Conservation (phyloP, 2,888 invertebrate genomes). For the Hypercompe scribonia region DNA sequence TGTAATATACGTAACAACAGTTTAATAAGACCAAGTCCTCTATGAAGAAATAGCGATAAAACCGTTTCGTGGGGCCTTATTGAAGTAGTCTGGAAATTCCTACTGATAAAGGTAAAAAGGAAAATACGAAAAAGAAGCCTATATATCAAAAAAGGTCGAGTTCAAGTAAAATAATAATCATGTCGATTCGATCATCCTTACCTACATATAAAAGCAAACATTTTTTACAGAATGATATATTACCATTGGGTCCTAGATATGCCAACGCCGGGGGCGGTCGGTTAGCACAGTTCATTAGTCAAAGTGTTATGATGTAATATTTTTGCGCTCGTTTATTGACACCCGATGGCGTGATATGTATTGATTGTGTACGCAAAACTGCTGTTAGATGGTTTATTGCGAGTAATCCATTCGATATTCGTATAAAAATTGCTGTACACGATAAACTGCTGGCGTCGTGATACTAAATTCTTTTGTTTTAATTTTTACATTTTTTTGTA, state of each 20-base stretch:
- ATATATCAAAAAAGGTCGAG: slow-evolving; percentile 28
- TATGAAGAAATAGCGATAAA: background rate
- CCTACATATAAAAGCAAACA: slow-evolving; percentile 36
- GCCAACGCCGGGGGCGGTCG: slow-evolving; percentile 22
- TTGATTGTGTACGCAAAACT: background rate
- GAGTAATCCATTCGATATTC: background rate
- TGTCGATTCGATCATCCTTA: slow-evolving; percentile 42
- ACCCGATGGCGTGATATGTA: slow-evolving; percentile 18
- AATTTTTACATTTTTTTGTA: background rate
- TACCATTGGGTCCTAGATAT: slow-evolving; percentile 34
- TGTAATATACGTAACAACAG: background rate
- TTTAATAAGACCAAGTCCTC: background rate
- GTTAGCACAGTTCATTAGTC: slow-evolving; percentile 53
- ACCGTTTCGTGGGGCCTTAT: background rate
- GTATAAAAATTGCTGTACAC: background rate
- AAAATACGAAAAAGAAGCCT: background rate
- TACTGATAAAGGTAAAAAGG: background rate
- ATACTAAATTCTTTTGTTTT: no score
- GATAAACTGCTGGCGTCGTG: background rate
- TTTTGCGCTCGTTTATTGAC: slow-evolving; percentile 26
- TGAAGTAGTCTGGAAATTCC: background rate
- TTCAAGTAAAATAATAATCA: slow-evolving; percentile 34
- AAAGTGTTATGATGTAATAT: slow-evolving; percentile 44
- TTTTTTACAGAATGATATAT: slow-evolving; percentile 48
- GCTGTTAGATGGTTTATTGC: background rate